Base-by-base conservation (phyloP, 2,797 vertebrate species). In the Schizopygopsis pylzovi region DNA sequence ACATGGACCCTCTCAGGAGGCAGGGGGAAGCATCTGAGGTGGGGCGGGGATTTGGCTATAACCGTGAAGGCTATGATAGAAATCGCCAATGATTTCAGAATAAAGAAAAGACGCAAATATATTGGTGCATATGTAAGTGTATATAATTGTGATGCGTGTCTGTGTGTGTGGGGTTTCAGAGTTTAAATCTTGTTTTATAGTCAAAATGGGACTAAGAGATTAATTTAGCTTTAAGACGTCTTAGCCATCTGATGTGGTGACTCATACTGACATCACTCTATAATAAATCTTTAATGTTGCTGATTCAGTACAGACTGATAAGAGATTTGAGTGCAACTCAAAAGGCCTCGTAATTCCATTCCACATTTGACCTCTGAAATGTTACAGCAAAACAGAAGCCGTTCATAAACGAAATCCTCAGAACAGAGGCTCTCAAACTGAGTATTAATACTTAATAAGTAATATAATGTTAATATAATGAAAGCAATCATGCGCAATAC, bases 231-330 rank as follows among this genome's bases (percentile, higher is more conserved):
- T 80, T 79, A 72, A 59, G 56, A 33, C 25, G 12, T 75, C 56
- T 25, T 39, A 22, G 79, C 41, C 52, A 87, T 87, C 68, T 75
- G 80, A 87, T 39, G 39, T 71, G 41, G 73, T 82, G 49, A 88
- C 84, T 87, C 33, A 71, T n/a, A 37, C 41, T 89, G 82, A 89
- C 86, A 86, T 89, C 86, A 87, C 28, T 1, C 67, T 37, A 47
- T 37, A 45, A 52, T 84, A 83, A 88, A 83, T 81, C 70, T 86
- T 76, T 65, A 65, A 54, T 70, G 71, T 81, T 86, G 86, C 79
- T 85, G 85, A 88, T 83, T 88, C 59, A 39, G 47, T 81, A 80
- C 79, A 88, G 83, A 65, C 39, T 70, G 59, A 79, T 67, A 54
- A 56, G 37, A 67, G 81, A 88, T 88, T 84, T 84, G 56, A 77